Conservation (phyloP, 23 tunicate genomes). For the Halocynthia aurantium region DNA sequence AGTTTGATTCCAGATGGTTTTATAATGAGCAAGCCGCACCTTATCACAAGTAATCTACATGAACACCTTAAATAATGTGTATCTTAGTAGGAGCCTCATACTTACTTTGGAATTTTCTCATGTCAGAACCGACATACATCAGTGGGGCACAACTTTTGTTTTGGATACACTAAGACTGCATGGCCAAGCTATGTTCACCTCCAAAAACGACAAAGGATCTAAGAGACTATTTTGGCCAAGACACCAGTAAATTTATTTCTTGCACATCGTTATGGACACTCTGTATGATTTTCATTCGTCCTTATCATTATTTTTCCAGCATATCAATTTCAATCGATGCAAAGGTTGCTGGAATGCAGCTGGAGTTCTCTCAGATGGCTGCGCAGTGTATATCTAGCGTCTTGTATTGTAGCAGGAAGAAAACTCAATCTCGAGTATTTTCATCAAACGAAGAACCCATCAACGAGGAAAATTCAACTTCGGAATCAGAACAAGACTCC, state of each 20-base stretch:
- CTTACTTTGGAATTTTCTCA: too few species aligned
- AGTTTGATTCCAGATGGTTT: too few species aligned
- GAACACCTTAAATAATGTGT: too few species aligned
- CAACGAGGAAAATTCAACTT: too few species aligned
- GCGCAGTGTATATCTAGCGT: constrained; percentile 53
- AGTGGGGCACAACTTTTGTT: constrained; percentile 70
- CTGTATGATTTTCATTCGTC: background rate
- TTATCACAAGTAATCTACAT: too few species aligned
- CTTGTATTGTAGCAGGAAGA: background rate
- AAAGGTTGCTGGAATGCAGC: constrained; percentile 67
- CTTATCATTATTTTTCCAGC: constrained; percentile 10
- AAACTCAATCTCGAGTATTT: too few species aligned
- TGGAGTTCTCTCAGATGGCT: constrained; percentile 66
- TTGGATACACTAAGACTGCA: constrained; percentile 67
- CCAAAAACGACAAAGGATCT: too few species aligned
- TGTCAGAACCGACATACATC: constrained; percentile 43
- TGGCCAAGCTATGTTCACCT: constrained; percentile 67
- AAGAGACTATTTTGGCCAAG: constrained; percentile 17
- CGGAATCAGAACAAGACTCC: too few species aligned
- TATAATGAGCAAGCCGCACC: too few species aligned
- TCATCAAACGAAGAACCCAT: too few species aligned
- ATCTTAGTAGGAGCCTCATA: too few species aligned
- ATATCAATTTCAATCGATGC: constrained; percentile 68
- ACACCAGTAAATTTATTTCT: constrained; percentile 15
- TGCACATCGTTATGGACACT: background rate